Evolutionary conservation across 1,140 invertebrate species (phyloP), one percentile per base, ranked within the genome.

Genomic region (Caenorhabditis brenneri): DNA sequence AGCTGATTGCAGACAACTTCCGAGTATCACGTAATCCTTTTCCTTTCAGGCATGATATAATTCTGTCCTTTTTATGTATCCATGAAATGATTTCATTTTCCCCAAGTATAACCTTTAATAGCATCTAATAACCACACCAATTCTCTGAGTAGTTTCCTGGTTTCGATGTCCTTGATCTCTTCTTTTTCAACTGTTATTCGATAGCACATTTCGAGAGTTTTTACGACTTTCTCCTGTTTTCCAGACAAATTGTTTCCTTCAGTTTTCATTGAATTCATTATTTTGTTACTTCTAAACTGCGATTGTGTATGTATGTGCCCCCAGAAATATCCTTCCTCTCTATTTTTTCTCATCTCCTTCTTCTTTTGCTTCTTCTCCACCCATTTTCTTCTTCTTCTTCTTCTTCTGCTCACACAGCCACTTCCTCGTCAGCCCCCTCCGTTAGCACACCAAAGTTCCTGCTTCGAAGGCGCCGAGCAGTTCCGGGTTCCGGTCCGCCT

Each of bases 401-500:
- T 55, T 24, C 53, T 55, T 5, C 24, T 65, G 58, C 58, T 65
- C 65, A 42, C 39, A 12, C 5, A 39, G 7, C 65, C 65, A 74
- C 36, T 42, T 74, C 65, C 36, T 74, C 65, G 36, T 74, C n/a
- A 16, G n/a, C 19, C 31, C 16, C 36, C 9, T 27, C 22, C 53
- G 19, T 27, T 74, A 74, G 65, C 33, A 74, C 65, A 74, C 65
- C 65, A 74, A 74, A 74, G 65, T 74, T 74, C 65, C 36, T 74
- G 36, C 36, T 74, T 39, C 36, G 22, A 33, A 24, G 65, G 9
- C 3, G 58, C 31, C 4, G 65, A 74, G 65, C 65, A 74, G 65
- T 74, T 74, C 65, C 65, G 65, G 65, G 65, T 74, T 74, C 65
- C 65, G 65, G 65, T 65, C 58, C 58, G 29, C 58, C 31, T 65